Evolutionary conservation across 1,140 invertebrate species (phyloP), one percentile per base, ranked within the genome.

Genomic region (Diploscapter pachys): DNA sequence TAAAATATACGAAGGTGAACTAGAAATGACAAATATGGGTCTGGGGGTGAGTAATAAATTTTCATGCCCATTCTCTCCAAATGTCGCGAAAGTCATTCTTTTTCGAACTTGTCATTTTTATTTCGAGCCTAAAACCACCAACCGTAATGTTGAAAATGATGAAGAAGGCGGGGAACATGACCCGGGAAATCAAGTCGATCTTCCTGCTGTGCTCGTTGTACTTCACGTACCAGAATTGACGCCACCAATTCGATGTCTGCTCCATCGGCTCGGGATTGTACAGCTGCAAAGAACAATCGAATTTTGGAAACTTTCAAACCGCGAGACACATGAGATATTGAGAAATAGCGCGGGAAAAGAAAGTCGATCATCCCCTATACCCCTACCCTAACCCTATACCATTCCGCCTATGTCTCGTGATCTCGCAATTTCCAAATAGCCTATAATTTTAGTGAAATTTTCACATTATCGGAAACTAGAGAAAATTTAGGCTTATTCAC

Each of bases 121-220:
- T 9, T 9, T 31, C n/a, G 31, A 4, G 49, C 0, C 11, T 8
- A 9, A 5, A 5, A 59, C 79, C 69, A 59, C 79, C 69, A 64
- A 82, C 81, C 57, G 80, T 83, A 64, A 84, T 66, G 69, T 83
- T 83, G 69, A 83, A 83, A 48, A 85, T n/a, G 8, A 83, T 67
- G 72, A 83, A 83, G 51, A 67, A 73, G n/a, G 81, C 31, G 48
- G 82, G 82, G 66, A 83, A 83, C 6, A 83, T 8, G 6, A 83
- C 73, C 13, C 82, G 80, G 4, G 82, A 82, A 56, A 85, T 57
- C 52, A 85, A 54, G 70, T 84, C 83, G n/a, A 84, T 84, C 63
- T 80, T 65, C 75, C 74, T 63, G 4, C 81, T 80, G 31, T 82
- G 55, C 69, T 85, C 79, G 9, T 75, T 72, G 63, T 84, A 85